phyloP scores from a whole-genome alignment of 1,140 invertebrate genomes.

The Bombus haemorrhoidalis region DNA sequence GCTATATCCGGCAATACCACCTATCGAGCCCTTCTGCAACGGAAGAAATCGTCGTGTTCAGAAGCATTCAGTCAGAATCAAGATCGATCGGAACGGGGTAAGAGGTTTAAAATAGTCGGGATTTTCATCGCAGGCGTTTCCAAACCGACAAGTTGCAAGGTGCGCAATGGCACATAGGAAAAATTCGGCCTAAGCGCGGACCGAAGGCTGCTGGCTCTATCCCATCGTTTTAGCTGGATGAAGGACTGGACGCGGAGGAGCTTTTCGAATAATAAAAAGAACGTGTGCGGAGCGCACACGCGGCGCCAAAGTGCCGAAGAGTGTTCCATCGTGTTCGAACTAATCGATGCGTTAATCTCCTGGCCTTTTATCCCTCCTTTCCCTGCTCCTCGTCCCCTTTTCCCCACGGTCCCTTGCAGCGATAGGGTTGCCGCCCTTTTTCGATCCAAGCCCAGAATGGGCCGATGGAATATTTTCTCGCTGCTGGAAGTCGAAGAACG shows the following conservation, averaged over 20 bases:
- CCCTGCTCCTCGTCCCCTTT: slow-evolving; percentile 22
- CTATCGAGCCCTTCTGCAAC: background rate
- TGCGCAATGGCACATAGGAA: background rate
- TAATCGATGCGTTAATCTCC: slow-evolving; percentile 79
- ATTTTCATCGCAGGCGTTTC: slow-evolving; percentile 25
- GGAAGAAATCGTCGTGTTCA: background rate
- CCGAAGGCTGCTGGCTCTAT: slow-evolving; percentile 19
- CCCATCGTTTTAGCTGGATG: slow-evolving; percentile 43
- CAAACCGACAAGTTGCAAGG: background rate
- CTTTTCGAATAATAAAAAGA: slow-evolving; percentile 65
- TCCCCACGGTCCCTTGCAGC: background rate
- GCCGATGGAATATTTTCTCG: slow-evolving; percentile 64
- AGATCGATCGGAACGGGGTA: background rate
- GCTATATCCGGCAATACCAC: background rate
- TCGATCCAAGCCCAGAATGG: slow-evolving; percentile 55
- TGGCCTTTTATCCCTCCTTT: slow-evolving; percentile 71
- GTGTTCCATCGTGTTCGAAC: slow-evolving; percentile 77
- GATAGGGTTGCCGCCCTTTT: slow-evolving; percentile 53
- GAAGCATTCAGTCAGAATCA: background rate
- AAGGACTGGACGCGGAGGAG: slow-evolving; percentile 19
- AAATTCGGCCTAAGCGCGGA: slow-evolving; percentile 28
- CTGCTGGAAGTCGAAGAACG: slow-evolving; percentile 53
- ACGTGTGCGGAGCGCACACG: slow-evolving; percentile 49
- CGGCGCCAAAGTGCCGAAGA: slow-evolving; percentile 77
- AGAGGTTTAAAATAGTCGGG: slow-evolving; percentile 28